Base-by-base conservation (phyloP, 1,140 invertebrate genomes). In the Melipona quadrifasciata region DNA sequence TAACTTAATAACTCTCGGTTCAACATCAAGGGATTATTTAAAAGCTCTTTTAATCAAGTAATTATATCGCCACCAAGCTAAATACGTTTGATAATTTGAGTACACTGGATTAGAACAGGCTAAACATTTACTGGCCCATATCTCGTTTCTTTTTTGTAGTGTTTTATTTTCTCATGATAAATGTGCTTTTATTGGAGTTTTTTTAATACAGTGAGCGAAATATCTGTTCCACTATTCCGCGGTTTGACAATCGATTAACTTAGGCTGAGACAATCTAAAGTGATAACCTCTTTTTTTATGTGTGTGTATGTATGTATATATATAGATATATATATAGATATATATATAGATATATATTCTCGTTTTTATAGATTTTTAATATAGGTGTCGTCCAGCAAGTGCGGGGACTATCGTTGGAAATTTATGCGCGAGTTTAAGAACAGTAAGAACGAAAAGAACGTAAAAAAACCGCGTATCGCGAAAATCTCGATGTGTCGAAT, bases 261-360 rank as follows among this genome's bases (percentile, higher is more conserved):
- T 87, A 81, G 47, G 73, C 77, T 88, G 86, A 88, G 86, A 87
- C 76, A 84, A 80, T 76, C 81, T 88, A 88, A 88, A 87, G 55
- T 84, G 82, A 87, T 55, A 74, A 83, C 67, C 71, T 47, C 71
- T 53, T n/a, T 53, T 76, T 24, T 72, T 77, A 47, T 47, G 6
- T 47, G 6, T 47, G 0, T 47, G 39, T 47, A 47, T 47, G 39
- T 47, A 47, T 47, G 0, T 39, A 39, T 39, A 6, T 39, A 6
- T 39, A 39, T 39, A n/a, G n/a, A 39, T 39, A 6, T 39, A 39
- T 39, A 39, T 39, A 39, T 39, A 39, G 6, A 39, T 39, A 6
- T 39, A 39, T 39, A 39, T 39, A 39, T 39, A 39, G 6, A 47
- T 47, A 47, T 64, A 68, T 81, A 71, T 57, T 75, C 47, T 39